Evolutionary conservation across 2,888 invertebrate species (phyloP), one percentile per base, ranked within the genome.

Genomic region (Melinopterus prodromus): DNA sequence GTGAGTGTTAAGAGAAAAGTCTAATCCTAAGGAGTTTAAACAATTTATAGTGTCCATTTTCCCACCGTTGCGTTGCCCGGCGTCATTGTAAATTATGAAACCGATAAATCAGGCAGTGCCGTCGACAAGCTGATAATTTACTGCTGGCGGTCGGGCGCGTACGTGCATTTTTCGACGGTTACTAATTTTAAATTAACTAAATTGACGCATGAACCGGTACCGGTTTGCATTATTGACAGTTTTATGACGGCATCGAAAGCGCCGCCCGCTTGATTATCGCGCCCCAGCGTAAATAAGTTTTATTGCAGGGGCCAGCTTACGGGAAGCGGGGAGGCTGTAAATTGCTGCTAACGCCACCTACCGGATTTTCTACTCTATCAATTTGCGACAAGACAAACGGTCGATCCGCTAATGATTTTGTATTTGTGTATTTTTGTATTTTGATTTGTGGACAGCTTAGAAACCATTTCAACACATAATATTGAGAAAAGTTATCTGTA

Each of bases 141-240:
- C 53, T 12, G 26, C 2, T n/a, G 15, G 15, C 69, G 6, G 14
- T 14, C 16, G 6, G 6, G 6, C 69, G n/a, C 69, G n/a, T n/a
- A 16, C 69, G 78, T 75, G 12, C 26, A 35, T 78, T 79, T 79
- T 79, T 79, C 75, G 70, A 7, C 76, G 26, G 79, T 70, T 76
- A 76, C 79, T 76, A 79, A 79, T 79, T 79, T 79, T 75, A 75
- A 79, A 79, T 79, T 79, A 79, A 76, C 76, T 36, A 70, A 79
- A 79, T 53, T 79, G 76, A 79, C 79, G 70, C 72, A 72, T 72
- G 78, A 76, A 79, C 79, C 76, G 79, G 35, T 76, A n/a, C 69
- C 70, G 53, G 79, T 75, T 79, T 79, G 37, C 70, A 16, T 79
- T 70, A 78, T 79, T 75, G 79, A 79, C 79, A 76, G 75, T 79